These are phyloP conservation scores for Potorous gilbertii DNA, from an alignment of 2,797 vertebrate genomes.

Conservation along the genomic window DNA sequence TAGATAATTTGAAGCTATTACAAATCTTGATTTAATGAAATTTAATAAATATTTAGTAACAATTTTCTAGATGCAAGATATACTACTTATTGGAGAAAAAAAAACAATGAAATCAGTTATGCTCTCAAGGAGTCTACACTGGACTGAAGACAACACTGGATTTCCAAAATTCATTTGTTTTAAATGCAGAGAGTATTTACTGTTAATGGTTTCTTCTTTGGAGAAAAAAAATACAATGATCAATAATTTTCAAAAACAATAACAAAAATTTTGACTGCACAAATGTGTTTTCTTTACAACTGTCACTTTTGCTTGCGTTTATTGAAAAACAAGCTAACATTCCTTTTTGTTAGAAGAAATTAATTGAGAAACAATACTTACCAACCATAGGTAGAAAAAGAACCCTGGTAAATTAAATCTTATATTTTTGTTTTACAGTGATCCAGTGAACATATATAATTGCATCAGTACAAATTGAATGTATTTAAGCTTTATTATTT, in stretches of 20 bases:
- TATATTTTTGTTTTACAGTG: conserved; percentile 24
- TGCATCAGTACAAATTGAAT: conserved; percentile 18
- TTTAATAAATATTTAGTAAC: background rate
- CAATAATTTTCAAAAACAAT: background rate
- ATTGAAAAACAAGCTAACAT: conserved; percentile 39
- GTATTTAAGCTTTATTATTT: background rate
- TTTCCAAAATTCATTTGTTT: background rate
- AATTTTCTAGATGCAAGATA: background rate
- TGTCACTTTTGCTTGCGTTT: background rate
- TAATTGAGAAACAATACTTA: conserved; percentile 16
- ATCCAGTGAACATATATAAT: background rate
- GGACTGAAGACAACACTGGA: background rate
- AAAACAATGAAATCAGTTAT: background rate
- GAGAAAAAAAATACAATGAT: background rate
- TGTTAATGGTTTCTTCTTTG: background rate
- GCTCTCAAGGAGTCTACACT: background rate
- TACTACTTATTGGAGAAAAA: background rate
- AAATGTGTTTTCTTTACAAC: background rate
- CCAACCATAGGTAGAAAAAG: background rate
- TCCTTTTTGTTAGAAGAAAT: background rate
- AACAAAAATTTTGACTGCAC: background rate
- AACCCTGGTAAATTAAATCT: background rate
- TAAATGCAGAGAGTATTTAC: background rate
- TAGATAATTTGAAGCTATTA: background rate
- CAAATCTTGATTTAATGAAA: background rate